Conservation (phyloP, 1,140 invertebrate species). For the Delia radicum region DNA sequence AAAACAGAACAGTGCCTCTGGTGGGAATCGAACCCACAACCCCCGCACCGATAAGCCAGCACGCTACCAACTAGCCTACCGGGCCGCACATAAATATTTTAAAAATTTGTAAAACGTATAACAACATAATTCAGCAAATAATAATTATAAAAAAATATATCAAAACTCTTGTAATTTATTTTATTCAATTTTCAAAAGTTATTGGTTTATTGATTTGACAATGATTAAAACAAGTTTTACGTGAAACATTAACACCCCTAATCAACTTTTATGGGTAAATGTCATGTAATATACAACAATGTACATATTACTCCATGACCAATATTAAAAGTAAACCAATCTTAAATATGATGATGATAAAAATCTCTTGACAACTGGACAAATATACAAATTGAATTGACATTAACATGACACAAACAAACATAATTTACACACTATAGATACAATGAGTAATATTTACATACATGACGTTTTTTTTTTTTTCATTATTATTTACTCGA, state of each 20-base stretch:
- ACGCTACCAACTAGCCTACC: no score
- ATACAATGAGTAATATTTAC: not conserved
- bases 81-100: no score
- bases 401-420: constrained; percentile 21
- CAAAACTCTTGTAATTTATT: no score
- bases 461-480: not conserved
- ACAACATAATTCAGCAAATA: no score
- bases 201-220: not conserved
- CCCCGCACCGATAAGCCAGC: no score
- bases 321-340: not conserved
- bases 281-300: not conserved
- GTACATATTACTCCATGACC: no score
- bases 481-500: not conserved
- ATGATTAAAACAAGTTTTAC: not conserved
- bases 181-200: not conserved
- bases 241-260: constrained; percentile 16
- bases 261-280: not conserved
- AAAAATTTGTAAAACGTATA: no score
- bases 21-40: no score
- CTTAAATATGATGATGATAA: constrained; percentile 12
- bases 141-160: no score
- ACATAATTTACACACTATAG: not conserved
- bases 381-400: constrained; percentile 22
- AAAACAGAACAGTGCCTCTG: no score
- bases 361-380: constrained; percentile 20